These are phyloP conservation scores for Sinocyclocheilus anshuiensis DNA, from an alignment of 2,113 vertebrate species.

Conservation along the genomic window DNA sequence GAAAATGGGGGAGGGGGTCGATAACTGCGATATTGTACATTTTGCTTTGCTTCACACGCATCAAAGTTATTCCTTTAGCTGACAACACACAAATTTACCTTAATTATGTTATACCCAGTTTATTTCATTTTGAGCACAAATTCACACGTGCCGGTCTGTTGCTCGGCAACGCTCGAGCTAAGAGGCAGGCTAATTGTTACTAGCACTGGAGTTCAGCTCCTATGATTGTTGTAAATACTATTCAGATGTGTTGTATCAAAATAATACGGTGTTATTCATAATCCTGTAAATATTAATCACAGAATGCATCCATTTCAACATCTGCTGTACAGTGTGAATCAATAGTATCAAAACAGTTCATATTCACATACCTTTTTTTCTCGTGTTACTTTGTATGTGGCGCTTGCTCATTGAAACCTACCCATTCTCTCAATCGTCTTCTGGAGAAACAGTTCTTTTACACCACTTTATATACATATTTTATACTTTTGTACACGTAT, in stretches of 20 bases:
- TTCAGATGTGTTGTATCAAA: background rate
- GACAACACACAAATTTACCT: background rate
- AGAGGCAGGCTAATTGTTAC: background rate
- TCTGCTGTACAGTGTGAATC: background rate
- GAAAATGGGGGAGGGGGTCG: conserved; percentile 40
- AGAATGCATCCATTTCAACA: background rate
- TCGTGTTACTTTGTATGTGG: background rate
- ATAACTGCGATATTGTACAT: background rate
- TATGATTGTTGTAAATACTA: background rate
- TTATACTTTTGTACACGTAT: no score
- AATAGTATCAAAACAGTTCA: background rate
- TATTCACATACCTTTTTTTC: background rate
- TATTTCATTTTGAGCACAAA: background rate
- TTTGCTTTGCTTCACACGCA: background rate
- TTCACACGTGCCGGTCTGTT: conserved; percentile 9
- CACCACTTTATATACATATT: no score
- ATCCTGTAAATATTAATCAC: background rate
- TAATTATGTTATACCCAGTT: background rate
- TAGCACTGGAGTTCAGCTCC: background rate
- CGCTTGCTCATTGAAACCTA: background rate
- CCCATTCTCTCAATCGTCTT: background rate
- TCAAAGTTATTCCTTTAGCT: background rate
- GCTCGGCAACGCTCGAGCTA: conserved; percentile 6
- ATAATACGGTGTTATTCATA: background rate
- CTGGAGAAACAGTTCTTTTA: background rate